A percentile compares a stretch with the other conserved stretches of the same genome.
These are phyloP conservation scores for Panorpa germanica DNA, from an alignment of 2,888 invertebrate genomes.

Conservation along the genomic window DNA sequence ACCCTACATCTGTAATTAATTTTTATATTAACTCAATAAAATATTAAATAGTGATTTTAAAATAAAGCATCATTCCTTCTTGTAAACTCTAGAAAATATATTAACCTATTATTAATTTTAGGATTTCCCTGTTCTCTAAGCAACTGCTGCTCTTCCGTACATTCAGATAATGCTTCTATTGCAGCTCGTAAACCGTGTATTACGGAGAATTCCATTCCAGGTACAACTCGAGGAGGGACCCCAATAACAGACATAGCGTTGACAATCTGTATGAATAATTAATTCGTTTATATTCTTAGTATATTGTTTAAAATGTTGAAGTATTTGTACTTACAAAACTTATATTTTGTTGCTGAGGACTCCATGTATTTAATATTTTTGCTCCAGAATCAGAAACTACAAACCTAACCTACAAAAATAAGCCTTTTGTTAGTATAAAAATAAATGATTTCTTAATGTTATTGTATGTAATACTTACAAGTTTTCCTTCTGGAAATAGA, in stretches of 20 bases:
- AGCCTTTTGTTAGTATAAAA: slow-evolving; percentile 8
- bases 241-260: slow-evolving; percentile 71
- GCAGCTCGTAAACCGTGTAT: slow-evolving; percentile 74
- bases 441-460: slow-evolving; percentile 6
- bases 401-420: slow-evolving; percentile 49
- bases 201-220: slow-evolving; percentile 41
- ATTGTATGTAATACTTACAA: slow-evolving; percentile 31
- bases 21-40: slow-evolving; percentile 15
- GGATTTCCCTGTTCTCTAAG: slow-evolving; percentile 9
- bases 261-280: slow-evolving; percentile 45
- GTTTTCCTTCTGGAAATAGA: slow-evolving; percentile 78
- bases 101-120: neutral
- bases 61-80: too few relatives aligned
- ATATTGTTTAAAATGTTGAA: slow-evolving; percentile 2
- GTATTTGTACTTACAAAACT: slow-evolving; percentile 44
- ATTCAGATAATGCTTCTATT: slow-evolving; percentile 67
- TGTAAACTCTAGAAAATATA: too few relatives aligned
- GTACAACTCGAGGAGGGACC: slow-evolving; percentile 41
- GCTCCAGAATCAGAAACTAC: slow-evolving; percentile 76
- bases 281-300: slow-evolving; percentile 6
- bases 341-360: slow-evolving; percentile 62
- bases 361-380: slow-evolving; percentile 75
- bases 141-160: slow-evolving; percentile 53
- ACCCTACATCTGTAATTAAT: slow-evolving; percentile 53
- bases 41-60: neutral